Base-by-base conservation (phyloP, 2,113 vertebrate species). In the Onychostruthus taczanowskii region DNA sequence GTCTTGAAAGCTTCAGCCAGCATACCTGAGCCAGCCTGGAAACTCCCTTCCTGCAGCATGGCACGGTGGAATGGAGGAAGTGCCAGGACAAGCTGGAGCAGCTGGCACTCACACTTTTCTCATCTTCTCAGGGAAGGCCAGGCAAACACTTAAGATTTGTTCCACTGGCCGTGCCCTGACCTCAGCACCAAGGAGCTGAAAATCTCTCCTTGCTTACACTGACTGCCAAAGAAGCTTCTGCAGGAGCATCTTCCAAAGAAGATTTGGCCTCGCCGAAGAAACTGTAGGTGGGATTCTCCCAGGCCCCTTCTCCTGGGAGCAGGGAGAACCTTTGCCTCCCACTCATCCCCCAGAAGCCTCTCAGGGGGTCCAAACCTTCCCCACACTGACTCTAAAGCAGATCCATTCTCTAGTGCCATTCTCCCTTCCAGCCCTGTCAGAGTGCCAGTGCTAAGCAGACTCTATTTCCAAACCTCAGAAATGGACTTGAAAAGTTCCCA, bases 1-100 rank as follows among this genome's bases (percentile, higher is more conserved):
- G 50, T 11, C 83, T 49, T 73, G 92, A 64, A 73, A 92, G 49
- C 83, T 74, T 26, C 73, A 84, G 90, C 83, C 87, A 91, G 61
- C 28, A 13, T 21, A 95, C 89, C 94, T 91, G 89, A 89, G 89
- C 86, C 92, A 88, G 79, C 64, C 83, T 86, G 85, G 94, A 90
- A 96, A 94, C 73, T 89, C 94, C 90, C 79, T 30, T 73, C 88
- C 86, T 22, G 69, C 52, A 75, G 85, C 64, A 26, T 3, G 35
- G 91, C 91, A 55, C 0, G 0, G 56, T 13, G 61, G 85, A 96
- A 90, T 7, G 16, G 69, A 90, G 89, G 70, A 95, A 87, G 73
- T 31, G 83, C 88, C 88, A 93, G 94, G 92, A 77, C 83, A 93
- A 77, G 94, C 88, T 49, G 92, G 76, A 93, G 64, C 73, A 72